These are phyloP conservation scores for Brachyptera putata DNA, from an alignment of 2,888 invertebrate species.

Conservation along the genomic window DNA sequence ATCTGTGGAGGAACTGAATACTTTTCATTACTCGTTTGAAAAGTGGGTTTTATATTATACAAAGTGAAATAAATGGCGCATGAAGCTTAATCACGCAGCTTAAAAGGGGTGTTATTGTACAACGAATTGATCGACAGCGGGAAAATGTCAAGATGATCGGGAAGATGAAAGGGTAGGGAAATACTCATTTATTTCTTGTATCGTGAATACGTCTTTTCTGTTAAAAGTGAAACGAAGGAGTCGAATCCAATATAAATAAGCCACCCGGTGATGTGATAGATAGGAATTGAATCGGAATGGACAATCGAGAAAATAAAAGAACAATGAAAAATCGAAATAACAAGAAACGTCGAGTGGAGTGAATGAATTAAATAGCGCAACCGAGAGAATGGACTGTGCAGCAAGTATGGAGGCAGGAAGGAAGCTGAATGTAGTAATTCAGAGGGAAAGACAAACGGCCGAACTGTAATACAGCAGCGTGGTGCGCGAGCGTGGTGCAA, in stretches of 20 bases:
- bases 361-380: constrained; percentile 6
- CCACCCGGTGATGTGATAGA: background rate
- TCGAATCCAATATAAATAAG: background rate
- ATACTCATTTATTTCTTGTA: no score
- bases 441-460: constrained; percentile 10
- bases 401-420: constrained; percentile 6
- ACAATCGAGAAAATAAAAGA: constrained; percentile 2
- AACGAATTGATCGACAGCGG: constrained; percentile 8
- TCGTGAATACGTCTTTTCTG: no score
- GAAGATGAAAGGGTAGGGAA: no score
- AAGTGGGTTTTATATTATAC: constrained; percentile 3
- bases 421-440: constrained; percentile 5
- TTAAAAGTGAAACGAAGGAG: no score
- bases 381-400: constrained; percentile 4
- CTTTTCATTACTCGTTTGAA: constrained; percentile 7
- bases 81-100: background rate
- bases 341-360: constrained; percentile 6
- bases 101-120: constrained; percentile 6
- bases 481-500: constrained; percentile 13
- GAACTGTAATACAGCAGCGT: constrained; percentile 5
- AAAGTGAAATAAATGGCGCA: background rate
- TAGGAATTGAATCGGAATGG: background rate
- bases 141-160: background rate
- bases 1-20: background rate
- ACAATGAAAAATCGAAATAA: constrained; percentile 10